These are phyloP conservation scores for Actenoides hombroni DNA, from an alignment of 2,113 vertebrate species.

Conservation along the genomic window DNA sequence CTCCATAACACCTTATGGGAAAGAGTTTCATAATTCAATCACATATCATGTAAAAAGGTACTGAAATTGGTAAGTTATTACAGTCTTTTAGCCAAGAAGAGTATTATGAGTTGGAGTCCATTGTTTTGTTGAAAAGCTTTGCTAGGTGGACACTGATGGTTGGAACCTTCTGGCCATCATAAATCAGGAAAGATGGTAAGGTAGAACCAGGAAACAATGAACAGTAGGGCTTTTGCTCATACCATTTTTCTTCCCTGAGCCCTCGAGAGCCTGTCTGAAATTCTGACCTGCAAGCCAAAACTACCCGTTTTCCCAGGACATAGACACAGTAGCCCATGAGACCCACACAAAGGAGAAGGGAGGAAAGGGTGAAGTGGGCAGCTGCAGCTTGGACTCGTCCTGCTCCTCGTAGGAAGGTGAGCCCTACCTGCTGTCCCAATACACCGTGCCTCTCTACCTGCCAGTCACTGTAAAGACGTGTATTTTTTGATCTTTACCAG, in stretches of 20 bases:
- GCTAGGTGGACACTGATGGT: not conserved
- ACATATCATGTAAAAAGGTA: not conserved
- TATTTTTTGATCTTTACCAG: not conserved
- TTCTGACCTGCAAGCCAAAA: not conserved
- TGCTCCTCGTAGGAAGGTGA: not conserved
- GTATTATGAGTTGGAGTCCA: not conserved
- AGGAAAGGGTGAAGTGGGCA: not conserved
- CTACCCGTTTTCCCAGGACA: not conserved
- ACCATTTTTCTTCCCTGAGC: not conserved
- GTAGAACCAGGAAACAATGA: not conserved
- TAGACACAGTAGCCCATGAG: not conserved
- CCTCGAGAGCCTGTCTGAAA: not conserved
- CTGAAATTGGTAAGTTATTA: not conserved
- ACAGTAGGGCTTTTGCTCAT: not conserved
- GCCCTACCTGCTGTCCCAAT: not conserved
- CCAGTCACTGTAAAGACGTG: not conserved
- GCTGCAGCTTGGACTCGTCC: not conserved
- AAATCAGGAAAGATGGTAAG: not conserved
- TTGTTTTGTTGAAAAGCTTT: not conserved
- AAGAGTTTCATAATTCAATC: slow-evolving; percentile 5
- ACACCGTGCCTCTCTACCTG: not conserved
- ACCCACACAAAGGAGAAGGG: not conserved
- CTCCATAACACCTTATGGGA: not conserved
- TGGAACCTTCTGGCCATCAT: not conserved
- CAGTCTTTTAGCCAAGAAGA: not conserved